phyloP scores from a whole-genome alignment of 2,888 invertebrate genomes.

The Protophormia terraenovae region DNA sequence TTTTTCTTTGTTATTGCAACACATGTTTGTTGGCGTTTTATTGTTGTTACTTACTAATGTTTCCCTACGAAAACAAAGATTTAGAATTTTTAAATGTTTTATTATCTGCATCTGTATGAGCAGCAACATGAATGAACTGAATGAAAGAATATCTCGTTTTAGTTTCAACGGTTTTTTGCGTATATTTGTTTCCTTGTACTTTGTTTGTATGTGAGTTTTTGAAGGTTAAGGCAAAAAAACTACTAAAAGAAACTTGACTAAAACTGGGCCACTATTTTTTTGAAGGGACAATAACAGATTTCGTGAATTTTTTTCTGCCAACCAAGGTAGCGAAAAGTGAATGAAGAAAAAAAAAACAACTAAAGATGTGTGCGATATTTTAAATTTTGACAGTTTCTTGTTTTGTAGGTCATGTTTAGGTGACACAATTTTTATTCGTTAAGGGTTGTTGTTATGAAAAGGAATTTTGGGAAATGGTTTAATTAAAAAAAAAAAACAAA shows the following conservation, averaged over 20 bases:
- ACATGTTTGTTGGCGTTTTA: slow-evolving; percentile 47
- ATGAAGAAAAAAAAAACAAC: too few relatives aligned
- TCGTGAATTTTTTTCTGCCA: slow-evolving; percentile 9
- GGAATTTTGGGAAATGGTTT: not conserved
- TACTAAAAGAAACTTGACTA: slow-evolving; percentile 18
- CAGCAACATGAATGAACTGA: slow-evolving; percentile 1
- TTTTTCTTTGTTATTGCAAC: slow-evolving; percentile 7
- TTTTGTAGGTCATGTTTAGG: slow-evolving; percentile 20
- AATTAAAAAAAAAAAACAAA: not conserved
- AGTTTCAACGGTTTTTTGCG: slow-evolving; percentile 49
- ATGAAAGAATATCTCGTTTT: slow-evolving; percentile 24
- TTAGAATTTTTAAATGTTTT: slow-evolving; percentile 53
- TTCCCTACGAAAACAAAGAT: slow-evolving; percentile 37
- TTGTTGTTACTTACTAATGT: slow-evolving; percentile 19
- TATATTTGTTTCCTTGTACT: slow-evolving; percentile 11
- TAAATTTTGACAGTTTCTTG: slow-evolving; percentile 20
- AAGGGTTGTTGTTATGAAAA: not conserved
- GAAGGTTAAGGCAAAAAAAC: slow-evolving; percentile 56
- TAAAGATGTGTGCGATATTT: not conserved
- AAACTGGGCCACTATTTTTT: slow-evolving; percentile 51
- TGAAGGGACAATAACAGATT: slow-evolving; percentile 26
- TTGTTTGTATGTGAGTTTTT: not conserved
- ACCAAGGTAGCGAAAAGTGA: slow-evolving; percentile 7
- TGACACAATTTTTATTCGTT: not conserved
- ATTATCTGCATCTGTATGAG: slow-evolving; percentile 43